Evolutionary conservation across 2,888 invertebrate genomes (phyloP), one percentile per base, ranked within the genome.

Genomic region (Pyrochroa serraticornis): DNA sequence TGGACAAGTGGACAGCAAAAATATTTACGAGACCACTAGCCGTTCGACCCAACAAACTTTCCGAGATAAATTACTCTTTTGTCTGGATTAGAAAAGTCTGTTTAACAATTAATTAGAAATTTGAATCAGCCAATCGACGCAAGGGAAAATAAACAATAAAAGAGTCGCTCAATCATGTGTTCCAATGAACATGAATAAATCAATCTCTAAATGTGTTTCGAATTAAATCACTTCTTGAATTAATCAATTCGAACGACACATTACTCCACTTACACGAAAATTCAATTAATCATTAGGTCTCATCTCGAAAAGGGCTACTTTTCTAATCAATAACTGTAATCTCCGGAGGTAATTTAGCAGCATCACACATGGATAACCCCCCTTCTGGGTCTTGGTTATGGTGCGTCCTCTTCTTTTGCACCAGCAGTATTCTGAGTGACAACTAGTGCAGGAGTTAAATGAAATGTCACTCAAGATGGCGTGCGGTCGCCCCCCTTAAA

Each of bases 401-500:
- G 35, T 38, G 48, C 62, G 60, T 63, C 58, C 63, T 61, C 63
- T 67, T 73, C 71, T 73, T 71, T 75, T 75, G 76, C 77, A 70
- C 73, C 74, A 75, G 62, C 67, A 71, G 64, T 66, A 67, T 59
- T 70, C 69, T 79, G 80, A 80, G 73, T 77, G 80, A 79, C 79
- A 77, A 74, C 71, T 71, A 67, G 73, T 70, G 74, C 73, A 75
- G 75, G 75, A 77, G 77, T 78, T 79, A 80, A 80, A 80, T 80
- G 79, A 80, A 79, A 80, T 74, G 80, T 80, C 80, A 79, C 73
- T 80, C 79, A 78, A 75, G 76, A 76, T 75, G 75, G 75, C 72
- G 71, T 74, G 72, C 67, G 71, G 74, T 75, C 71, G 72, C 73
- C 74, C 69, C 65, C 63, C 71, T 22, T 70, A 68, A 67, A 77